Evolutionary conservation across 2,797 vertebrate species (phyloP).

Genomic region (Coendou prehensilis): DNA sequence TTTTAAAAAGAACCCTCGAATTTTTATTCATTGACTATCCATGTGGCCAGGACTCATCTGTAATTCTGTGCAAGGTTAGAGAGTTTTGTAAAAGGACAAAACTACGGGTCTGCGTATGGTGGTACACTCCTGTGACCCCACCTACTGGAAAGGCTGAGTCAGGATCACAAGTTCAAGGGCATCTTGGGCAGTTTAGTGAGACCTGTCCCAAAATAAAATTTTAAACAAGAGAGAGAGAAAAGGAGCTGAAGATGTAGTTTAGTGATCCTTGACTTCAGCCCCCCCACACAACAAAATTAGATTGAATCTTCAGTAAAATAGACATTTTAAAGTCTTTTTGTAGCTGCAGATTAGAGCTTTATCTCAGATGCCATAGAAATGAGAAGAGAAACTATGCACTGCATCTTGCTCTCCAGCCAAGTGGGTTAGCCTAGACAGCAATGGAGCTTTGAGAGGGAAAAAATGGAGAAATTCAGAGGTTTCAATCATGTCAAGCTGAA

Average conservation of each 20-base stretch:
- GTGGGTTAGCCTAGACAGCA: no score
- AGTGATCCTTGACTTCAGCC: not conserved
- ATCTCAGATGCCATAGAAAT: not conserved
- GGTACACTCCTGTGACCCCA: not conserved
- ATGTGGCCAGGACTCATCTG: not conserved
- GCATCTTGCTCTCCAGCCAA: not conserved
- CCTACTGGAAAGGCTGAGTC: not conserved
- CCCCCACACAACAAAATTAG: not conserved
- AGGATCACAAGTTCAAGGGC: not conserved
- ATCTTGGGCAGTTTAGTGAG: not conserved
- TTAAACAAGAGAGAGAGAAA: not conserved
- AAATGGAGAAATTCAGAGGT: not conserved
- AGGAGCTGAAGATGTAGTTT: not conserved
- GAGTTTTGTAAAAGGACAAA: not conserved
- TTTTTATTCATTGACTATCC: not conserved
- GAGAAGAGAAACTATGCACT: not conserved
- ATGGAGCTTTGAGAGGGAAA: not conserved
- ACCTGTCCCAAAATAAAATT: not conserved
- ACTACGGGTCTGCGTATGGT: not conserved
- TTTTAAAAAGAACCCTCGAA: not conserved
- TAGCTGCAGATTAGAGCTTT: not conserved
- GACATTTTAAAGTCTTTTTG: not conserved
- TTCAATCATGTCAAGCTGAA: not conserved
- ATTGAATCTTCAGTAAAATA: not conserved
- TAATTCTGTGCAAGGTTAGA: not conserved